Base-by-base conservation (phyloP, 1,140 invertebrate genomes). In the Onthophagus taurus region DNA sequence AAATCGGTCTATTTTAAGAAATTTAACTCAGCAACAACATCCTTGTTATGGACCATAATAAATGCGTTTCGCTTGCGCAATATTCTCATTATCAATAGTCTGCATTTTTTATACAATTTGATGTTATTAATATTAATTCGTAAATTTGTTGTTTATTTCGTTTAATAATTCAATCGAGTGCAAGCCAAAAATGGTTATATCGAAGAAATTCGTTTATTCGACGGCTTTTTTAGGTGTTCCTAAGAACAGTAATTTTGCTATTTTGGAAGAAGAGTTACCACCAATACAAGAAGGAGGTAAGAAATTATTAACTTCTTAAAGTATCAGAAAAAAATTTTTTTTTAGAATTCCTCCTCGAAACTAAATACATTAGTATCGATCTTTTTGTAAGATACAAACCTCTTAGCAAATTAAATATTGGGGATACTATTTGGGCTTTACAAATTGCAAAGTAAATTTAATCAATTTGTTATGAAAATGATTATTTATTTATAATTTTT, bases 341-440 rank as follows among this genome's bases (percentile, higher is more conserved):
- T 41, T 69, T 54, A 80, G 77, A 82, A 60, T 72, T 75, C 52
- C 61, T 80, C 23, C 65, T 68, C 17, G 62, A 81, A 66, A 77
- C 78, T 7, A 70, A 76, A 54, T 80, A 72, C 49, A 50, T 80
- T 2, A 79, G 76, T 36, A 77, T 81, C 6, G 80, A 82, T 60
- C 79, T 79, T 21, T 81, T 80, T 45, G 78, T 80, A 75, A 64
- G 78, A 48, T n/a, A n/a, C n/a, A n/a, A n/a, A n/a, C n/a, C n/a
- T n/a, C 60, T 68, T 54, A 58, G 51, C 26, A 57, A 55, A n/a
- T 66, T 65, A 44, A 69, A 73, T 46, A 36, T 69, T 17, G 73
- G 72, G 8, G 64, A 57, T 13, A 68, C 68, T 21, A 77, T 79
- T 74, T 72, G 77, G 34, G 75, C 75, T 1, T 50, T 60, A 42